Base-by-base conservation (phyloP, 2,888 invertebrate genomes). In the Acrocera orbiculus region DNA sequence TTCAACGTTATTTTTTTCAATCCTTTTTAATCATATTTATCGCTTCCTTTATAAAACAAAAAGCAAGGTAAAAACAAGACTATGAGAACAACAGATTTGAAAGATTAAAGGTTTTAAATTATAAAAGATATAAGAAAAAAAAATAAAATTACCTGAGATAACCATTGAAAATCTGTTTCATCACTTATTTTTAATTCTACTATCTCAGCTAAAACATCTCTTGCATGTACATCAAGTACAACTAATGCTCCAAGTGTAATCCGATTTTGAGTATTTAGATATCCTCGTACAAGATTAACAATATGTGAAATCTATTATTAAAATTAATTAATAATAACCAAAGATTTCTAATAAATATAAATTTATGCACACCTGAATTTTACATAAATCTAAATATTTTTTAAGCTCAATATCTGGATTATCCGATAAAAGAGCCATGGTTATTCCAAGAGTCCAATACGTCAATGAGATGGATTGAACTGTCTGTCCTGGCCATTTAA, bases 361-460 rank as follows among this genome's bases (percentile, higher is more conserved):
- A 22, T 30, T 15, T 28, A 14, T 11, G 13, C 19, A 31, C 25
- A 51, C 51, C 58, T 90, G 86, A 15, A 51, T 49, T 44, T 80
- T 81, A 51, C 80, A 81, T 39, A 71, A 65, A 14, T 70, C 63
- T 46, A 82, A 65, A 52, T 83, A 89, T 0, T 62, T 50, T 40
- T 61, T 57, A 65, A 77, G 62, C 29, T 67, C 69, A 27, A 60
- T 50, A 0, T 69, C 47, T 2, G 61, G 57, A 11, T 46, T 39
- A 9, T 64, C 70, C 5, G 64, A 61, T 15, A 67, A 57, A 39
- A 92, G 78, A 2, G 82, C 75, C 34, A 74, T 69, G 2, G 85
- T 82, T n/a, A 90, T 79, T 54, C 87, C 82, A 0, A 69, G 63
- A 0, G 93, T 93, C 93, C 93, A 93, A 52, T 76, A 89, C 2